Conservation (phyloP, 2,888 invertebrate genomes). For the Troilus luridus region DNA sequence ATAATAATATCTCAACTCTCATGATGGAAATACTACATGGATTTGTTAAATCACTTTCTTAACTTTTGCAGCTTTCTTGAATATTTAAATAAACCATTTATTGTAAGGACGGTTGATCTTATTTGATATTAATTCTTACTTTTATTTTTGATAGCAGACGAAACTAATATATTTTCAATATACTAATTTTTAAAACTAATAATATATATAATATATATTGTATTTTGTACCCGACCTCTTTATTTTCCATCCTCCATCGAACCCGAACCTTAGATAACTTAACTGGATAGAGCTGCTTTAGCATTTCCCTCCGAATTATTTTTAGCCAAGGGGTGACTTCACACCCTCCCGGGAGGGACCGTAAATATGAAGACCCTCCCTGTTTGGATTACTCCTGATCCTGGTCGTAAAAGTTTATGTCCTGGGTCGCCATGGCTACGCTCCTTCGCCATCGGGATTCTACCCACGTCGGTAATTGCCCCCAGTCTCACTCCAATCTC, state of each 20-base stretch:
- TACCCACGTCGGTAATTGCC: constrained; percentile 13
- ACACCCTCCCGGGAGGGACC: constrained; percentile 42
- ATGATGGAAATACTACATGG: too few relatives aligned
- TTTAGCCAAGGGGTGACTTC: constrained; percentile 40
- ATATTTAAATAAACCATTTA: too few relatives aligned
- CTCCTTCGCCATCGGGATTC: constrained; percentile 25
- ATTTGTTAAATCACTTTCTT: too few relatives aligned
- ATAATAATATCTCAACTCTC: too few relatives aligned
- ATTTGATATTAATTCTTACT: too few relatives aligned
- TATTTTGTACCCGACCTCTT: not conserved
- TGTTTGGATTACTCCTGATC: constrained; percentile 48
- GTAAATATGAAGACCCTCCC: constrained; percentile 46
- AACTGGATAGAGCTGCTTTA: constrained; percentile 4
- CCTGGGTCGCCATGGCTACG: constrained; percentile 30
- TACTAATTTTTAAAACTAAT: too few relatives aligned
- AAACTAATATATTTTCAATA: too few relatives aligned
- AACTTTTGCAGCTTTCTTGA: too few relatives aligned
- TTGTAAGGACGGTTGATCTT: too few relatives aligned
- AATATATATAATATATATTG: too few relatives aligned
- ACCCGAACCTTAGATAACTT: not conserved
- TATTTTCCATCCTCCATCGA: too few relatives aligned
- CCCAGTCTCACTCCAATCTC: constrained; percentile 1
- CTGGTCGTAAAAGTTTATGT: constrained; percentile 46
- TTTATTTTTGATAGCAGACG: too few relatives aligned
- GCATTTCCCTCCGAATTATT: constrained; percentile 32